These are phyloP conservation scores for Poicephalus gulielmi DNA, from an alignment of 2,113 vertebrate species.

Conservation along the genomic window DNA sequence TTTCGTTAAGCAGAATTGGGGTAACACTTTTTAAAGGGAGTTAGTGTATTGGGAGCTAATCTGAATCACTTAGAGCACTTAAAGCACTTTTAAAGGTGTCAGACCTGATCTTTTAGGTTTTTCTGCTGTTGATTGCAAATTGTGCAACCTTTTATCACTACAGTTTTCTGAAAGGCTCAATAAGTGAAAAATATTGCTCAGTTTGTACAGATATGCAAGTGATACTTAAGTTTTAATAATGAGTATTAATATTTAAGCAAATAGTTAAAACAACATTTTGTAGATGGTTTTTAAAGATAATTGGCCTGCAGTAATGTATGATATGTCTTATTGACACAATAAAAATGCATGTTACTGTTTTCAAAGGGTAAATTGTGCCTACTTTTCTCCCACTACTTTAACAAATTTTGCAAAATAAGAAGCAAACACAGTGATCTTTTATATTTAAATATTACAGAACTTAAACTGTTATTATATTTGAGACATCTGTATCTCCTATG, in stretches of 20 bases:
- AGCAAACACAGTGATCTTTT: not conserved
- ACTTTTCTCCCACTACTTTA: not conserved
- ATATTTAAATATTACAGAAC: not conserved
- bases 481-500: not conserved
- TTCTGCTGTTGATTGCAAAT: not conserved
- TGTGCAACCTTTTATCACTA: not conserved
- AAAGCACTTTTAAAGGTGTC: not conserved
- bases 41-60: not conserved
- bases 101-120: not conserved
- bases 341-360: not conserved
- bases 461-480: not conserved
- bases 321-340: fast-evolving
- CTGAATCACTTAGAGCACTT: not conserved
- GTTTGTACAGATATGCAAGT: not conserved
- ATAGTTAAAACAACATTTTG: not conserved
- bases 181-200: not conserved
- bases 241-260: not conserved
- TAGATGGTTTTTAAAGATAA: not conserved
- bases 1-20: not conserved
- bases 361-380: not conserved
- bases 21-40: not conserved
- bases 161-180: not conserved
- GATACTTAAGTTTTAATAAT: not conserved
- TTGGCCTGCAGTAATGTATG: fast-evolving
- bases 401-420: not conserved